Evolutionary conservation across 2,113 vertebrate genomes (phyloP), one percentile per base, ranked within the genome.

Genomic region (Redunca redunca): DNA sequence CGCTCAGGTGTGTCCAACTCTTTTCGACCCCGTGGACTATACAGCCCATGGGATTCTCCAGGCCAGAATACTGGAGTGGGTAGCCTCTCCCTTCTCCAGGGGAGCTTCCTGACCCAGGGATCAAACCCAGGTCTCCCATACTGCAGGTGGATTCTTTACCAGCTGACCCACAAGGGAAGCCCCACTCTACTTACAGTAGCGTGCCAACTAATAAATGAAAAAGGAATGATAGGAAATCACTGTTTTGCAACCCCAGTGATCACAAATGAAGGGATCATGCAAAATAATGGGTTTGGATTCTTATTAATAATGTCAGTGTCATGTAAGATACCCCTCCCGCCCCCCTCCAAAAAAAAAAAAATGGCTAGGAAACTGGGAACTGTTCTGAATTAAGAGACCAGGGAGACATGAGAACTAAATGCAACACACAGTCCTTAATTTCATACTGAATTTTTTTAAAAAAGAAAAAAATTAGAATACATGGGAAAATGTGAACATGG

Each of bases 371-470:
- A 90, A 57, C 6, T 21, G 23, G 52, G 23, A 93, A 64, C 10
- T 16, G 4, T 58, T 87, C 40, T 81, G 10, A 2, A 91, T 60
- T 80, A 74, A 94, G 30, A 88, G 6, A 86, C 7, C 16, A 84
- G 12, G 77, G 26, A 96, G 33, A 50, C 10, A 33, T 21, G 53
- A 83, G 23, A 64, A 84, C 57, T 77, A 95, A 96, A 94, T 28
- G 5, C 53, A 83, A 58, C 30, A 5, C 12, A 16, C 36, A 94
- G 46, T 87, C 50, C 50, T 71, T 90, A 90, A 86, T 82, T 94
- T 85, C n/a, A 82, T 60, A 26, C 71, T 55, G 71, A 36, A 83
- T 25, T 71, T 30, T 67, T 40, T 12, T 58, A 0, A 33, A 88
- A 46, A 87, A 28, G 71, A 57, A 52, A 74, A n/a, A 33, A 48